Conservation (phyloP, 2,113 vertebrate genomes). For the Callochromis pleurospilus region DNA sequence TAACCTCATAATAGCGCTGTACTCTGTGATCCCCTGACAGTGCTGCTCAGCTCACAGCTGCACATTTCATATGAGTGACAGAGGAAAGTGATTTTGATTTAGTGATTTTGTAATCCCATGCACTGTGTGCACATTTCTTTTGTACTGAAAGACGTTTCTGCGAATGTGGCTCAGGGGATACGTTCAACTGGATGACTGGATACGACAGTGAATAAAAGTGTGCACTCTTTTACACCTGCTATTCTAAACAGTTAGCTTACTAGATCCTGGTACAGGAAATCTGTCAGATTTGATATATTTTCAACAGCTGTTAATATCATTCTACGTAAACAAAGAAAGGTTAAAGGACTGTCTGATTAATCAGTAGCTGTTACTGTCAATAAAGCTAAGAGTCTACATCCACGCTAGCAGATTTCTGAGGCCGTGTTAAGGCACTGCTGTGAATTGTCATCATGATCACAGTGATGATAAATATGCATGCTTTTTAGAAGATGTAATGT, state of each 20-base stretch:
- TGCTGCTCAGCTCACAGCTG: conserved; percentile 22
- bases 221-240: background rate
- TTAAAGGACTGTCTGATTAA: background rate
- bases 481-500: background rate
- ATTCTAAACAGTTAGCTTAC: background rate
- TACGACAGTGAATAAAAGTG: background rate
- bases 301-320: background rate
- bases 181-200: background rate
- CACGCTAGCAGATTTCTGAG: background rate
- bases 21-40: conserved; percentile 4
- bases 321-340: rapidly evolving
- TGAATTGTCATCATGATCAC: background rate
- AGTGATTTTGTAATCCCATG: background rate
- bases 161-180: background rate
- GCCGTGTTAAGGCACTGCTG: no score
- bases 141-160: background rate
- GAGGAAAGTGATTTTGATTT: background rate
- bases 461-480: background rate
- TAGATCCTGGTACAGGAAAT: background rate
- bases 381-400: background rate
- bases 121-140: background rate
- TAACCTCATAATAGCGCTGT: background rate
- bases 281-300: background rate
- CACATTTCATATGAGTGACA: background rate
- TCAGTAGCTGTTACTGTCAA: background rate